Conservation (phyloP, 2,797 vertebrate species). For the Gadopsis marmoratus region DNA sequence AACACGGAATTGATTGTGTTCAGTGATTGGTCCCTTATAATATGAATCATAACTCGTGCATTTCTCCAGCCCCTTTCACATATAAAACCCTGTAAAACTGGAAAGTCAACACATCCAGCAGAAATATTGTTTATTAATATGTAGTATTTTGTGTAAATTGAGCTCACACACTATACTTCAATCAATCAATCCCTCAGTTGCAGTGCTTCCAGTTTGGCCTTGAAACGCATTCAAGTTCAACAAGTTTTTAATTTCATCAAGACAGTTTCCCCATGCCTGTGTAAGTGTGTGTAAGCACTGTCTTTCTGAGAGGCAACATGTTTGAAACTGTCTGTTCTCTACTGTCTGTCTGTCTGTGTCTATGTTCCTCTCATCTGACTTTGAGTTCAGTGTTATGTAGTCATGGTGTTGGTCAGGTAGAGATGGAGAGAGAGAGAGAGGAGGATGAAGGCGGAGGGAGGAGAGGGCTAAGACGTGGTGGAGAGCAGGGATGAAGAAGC, state of each 20-base stretch:
- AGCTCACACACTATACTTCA: background rate
- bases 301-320: constrained; percentile 24
- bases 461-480: background rate
- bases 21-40: constrained; percentile 4
- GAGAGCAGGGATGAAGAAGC: constrained; percentile 22
- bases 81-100: background rate
- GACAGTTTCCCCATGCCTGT: background rate
- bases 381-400: constrained; percentile 38
- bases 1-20: constrained; percentile 23
- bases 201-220: background rate
- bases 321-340: constrained; percentile 14
- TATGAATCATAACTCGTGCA: constrained; percentile 12
- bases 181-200: background rate
- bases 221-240: background rate
- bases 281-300: background rate
- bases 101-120: constrained; percentile 16
- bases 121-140: constrained; percentile 3
- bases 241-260: background rate
- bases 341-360: background rate
- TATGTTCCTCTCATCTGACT: constrained; percentile 28
- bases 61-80: constrained; percentile 10
- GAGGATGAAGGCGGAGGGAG: constrained; percentile 1
- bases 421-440: constrained; percentile 11
- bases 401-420: constrained; percentile 32
- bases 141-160: background rate